Evolutionary conservation across 2,888 invertebrate genomes (phyloP).

Genomic region (Pardosa pseudoannulata): DNA sequence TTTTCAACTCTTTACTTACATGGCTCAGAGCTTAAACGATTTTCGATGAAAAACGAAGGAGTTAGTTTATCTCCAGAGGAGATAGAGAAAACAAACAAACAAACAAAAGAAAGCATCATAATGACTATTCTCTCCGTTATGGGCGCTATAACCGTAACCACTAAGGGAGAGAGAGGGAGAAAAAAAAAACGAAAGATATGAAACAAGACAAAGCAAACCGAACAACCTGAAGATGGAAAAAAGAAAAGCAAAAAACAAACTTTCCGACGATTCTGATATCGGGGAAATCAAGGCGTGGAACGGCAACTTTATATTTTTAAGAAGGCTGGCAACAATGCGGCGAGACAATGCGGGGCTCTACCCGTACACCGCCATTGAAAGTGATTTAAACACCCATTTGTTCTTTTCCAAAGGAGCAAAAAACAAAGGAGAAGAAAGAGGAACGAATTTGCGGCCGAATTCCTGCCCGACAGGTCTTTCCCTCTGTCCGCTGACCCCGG

Average conservation of each 20-base stretch:
- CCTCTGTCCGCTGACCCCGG: constrained; percentile 68
- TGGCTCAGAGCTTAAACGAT: too few relatives aligned
- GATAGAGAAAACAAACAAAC: too few relatives aligned
- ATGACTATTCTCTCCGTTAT: too few relatives aligned
- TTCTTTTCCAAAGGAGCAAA: not conserved
- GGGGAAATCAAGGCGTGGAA: constrained; percentile 16
- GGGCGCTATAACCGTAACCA: too few relatives aligned
- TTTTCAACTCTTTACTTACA: too few relatives aligned
- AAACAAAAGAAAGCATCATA: too few relatives aligned
- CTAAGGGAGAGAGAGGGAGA: too few relatives aligned
- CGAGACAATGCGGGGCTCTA: constrained; percentile 48
- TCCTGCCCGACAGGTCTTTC: constrained; percentile 67
- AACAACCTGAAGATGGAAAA: too few relatives aligned
- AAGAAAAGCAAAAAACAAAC: not conserved
- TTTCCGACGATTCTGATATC: not conserved
- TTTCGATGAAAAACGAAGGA: too few relatives aligned
- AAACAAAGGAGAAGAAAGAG: not conserved
- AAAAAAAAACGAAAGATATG: not conserved
- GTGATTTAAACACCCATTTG: constrained; percentile 69
- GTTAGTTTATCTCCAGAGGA: too few relatives aligned
- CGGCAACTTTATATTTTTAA: constrained; percentile 22
- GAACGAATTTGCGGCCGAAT: constrained; percentile 63
- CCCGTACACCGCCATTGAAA: constrained; percentile 62
- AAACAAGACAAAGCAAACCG: not conserved
- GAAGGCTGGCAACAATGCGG: constrained; percentile 9